phyloP scores from a whole-genome alignment of 2,113 vertebrate species.

The Cephalopholis sonnerati region DNA sequence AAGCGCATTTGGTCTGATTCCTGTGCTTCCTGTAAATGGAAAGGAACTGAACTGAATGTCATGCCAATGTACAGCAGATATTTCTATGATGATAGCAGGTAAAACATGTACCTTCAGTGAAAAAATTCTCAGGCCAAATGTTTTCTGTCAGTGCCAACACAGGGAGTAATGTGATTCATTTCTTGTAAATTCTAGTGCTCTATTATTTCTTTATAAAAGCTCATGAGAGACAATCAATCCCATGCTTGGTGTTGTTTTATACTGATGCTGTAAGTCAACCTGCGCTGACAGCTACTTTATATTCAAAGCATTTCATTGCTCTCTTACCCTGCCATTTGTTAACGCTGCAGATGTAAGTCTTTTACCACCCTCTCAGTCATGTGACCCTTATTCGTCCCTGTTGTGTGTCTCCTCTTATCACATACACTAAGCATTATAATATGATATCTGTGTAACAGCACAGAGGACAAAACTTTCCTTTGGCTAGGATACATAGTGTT shows the following conservation, averaged over 20 bases:
- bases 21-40: background rate
- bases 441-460: background rate
- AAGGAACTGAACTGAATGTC: background rate
- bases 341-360: background rate
- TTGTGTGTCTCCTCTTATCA: background rate
- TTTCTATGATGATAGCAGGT: too few relatives aligned
- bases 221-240: background rate
- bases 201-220: background rate
- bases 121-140: too few relatives aligned
- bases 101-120: too few relatives aligned
- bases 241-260: background rate
- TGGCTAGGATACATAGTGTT: background rate
- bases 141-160: background rate
- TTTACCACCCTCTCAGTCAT: background rate
- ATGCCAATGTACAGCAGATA: background rate
- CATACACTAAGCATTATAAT: background rate
- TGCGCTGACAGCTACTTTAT: background rate
- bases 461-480: background rate
- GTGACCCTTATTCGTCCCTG: background rate
- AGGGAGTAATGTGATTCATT: background rate
- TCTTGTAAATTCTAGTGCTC: background rate
- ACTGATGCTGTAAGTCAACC: background rate
- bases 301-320: constrained; percentile 2
- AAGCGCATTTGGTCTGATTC: background rate
- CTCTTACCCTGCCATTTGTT: background rate